A percentile compares a stretch with the other conserved stretches of the same genome.
Evolutionary conservation across 1,140 invertebrate species (phyloP).

Genomic region (Chionoecetes opilio): DNA sequence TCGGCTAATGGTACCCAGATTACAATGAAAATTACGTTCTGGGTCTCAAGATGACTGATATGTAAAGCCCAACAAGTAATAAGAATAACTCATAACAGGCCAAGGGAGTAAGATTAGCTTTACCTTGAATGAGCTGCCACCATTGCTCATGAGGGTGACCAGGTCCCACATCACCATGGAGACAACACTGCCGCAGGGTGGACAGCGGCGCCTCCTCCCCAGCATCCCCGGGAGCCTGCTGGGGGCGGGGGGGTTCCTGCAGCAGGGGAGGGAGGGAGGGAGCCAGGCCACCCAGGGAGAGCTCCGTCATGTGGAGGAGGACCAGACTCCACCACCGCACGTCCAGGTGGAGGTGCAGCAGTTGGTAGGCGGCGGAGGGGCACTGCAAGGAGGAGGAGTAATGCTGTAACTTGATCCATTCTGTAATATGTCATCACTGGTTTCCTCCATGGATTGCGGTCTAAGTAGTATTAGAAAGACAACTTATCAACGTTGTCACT

Average conservation of each 20-base stretch:
- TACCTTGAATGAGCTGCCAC: slow-evolving; percentile 39
- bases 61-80: too few relatives aligned
- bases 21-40: too few relatives aligned
- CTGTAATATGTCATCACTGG: too few relatives aligned
- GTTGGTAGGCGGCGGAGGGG: slow-evolving; percentile 81
- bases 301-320: slow-evolving; percentile 70
- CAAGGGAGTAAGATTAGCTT: background rate
- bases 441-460: too few relatives aligned
- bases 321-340: slow-evolving; percentile 82
- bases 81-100: background rate
- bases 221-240: background rate
- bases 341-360: slow-evolving; percentile 82
- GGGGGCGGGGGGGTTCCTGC: slow-evolving; percentile 47
- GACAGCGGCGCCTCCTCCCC: slow-evolving; percentile 62
- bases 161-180: slow-evolving; percentile 74
- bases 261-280: slow-evolving; percentile 10
- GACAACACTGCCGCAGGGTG: slow-evolving; percentile 70
- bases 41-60: too few relatives aligned
- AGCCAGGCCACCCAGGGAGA: slow-evolving; percentile 45
- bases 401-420: background rate
- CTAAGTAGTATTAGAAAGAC: too few relatives aligned
- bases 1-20: too few relatives aligned
- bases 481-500: too few relatives aligned
- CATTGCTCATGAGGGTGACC: slow-evolving; percentile 61
- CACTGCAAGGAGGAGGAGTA: slow-evolving; percentile 79